Percentiles rank a stretch among this genome's conserved stretches.
These are phyloP conservation scores for Ostrea edulis DNA, from an alignment of 1,140 invertebrate species.

Conservation along the genomic window DNA sequence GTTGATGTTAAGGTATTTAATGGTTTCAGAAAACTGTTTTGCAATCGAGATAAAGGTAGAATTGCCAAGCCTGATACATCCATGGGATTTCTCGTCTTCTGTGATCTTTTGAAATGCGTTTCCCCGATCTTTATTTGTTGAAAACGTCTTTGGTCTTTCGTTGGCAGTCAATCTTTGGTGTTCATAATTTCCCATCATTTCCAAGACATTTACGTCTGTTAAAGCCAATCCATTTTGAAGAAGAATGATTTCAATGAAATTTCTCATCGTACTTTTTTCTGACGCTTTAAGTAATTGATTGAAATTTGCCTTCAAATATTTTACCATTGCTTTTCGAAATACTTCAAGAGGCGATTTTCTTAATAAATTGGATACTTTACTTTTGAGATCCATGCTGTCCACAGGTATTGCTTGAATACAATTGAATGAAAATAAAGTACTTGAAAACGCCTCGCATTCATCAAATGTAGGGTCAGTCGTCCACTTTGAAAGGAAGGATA, in stretches of 20 bases:
- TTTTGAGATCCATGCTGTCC: neutral
- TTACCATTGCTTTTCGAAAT: neutral
- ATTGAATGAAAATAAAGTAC: neutral
- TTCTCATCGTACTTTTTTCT: neutral
- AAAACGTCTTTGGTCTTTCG: too few relatives aligned
- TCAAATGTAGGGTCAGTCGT: neutral
- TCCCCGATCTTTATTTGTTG: neutral
- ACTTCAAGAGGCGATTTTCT: neutral
- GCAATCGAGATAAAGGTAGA: neutral
- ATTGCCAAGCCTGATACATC: neutral
- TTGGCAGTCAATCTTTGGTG: neutral
- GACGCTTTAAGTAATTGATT: neutral
- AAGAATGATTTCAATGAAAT: neutral
- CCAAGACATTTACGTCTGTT: neutral
- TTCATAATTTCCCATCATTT: neutral
- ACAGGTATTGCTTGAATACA: neutral
- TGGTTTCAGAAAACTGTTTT: neutral
- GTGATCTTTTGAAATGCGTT: neutral
- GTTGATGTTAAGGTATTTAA: neutral
- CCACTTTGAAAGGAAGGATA: neutral
- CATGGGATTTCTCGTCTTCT: neutral
- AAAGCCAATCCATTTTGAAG: neutral
- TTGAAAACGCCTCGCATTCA: neutral
- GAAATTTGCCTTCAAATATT: neutral
- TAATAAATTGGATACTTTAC: neutral